Percentiles rank a stretch among this genome's conserved stretches.
Conservation (phyloP, 1,140 invertebrate genomes). For the Diprion similis region DNA sequence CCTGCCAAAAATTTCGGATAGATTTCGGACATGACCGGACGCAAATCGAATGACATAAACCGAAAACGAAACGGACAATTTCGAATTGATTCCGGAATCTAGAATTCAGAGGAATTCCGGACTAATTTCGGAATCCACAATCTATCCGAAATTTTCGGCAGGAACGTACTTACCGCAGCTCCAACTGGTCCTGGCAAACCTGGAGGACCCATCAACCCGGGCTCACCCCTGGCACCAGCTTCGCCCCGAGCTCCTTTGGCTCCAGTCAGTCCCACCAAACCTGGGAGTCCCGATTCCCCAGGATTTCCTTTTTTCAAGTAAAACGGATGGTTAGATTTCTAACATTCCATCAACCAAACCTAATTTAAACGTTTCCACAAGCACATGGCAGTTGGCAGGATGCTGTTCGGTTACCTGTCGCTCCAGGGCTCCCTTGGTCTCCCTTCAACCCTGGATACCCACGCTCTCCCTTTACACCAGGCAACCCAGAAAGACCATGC, state of each 20-base stretch:
- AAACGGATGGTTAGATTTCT: no score
- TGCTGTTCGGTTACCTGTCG: constrained; percentile 52
- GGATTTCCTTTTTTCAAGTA: constrained; percentile 53
- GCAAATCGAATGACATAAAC: no score
- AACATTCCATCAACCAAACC: no score
- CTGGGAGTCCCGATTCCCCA: constrained; percentile 71
- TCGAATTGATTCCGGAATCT: no score
- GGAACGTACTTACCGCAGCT: constrained; percentile 27
- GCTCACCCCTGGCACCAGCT: constrained; percentile 73
- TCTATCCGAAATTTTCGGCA: no score
- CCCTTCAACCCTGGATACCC: constrained; percentile 74
- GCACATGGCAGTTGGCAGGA: no score
- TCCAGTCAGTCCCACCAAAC: constrained; percentile 69
- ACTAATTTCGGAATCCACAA: no score
- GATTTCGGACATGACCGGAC: no score
- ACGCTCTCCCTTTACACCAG: constrained; percentile 77
- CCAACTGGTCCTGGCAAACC: constrained; percentile 40
- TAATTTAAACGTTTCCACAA: no score
- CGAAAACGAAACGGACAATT: no score
- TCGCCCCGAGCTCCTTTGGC: constrained; percentile 79
- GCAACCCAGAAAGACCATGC: constrained; percentile 70
- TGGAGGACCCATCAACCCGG: constrained; percentile 34
- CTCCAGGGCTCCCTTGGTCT: constrained; percentile 74
- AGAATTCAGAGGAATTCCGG: no score
- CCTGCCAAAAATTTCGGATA: no score